Conservation (phyloP, 2,888 invertebrate genomes). For the Corbicula japonica region DNA sequence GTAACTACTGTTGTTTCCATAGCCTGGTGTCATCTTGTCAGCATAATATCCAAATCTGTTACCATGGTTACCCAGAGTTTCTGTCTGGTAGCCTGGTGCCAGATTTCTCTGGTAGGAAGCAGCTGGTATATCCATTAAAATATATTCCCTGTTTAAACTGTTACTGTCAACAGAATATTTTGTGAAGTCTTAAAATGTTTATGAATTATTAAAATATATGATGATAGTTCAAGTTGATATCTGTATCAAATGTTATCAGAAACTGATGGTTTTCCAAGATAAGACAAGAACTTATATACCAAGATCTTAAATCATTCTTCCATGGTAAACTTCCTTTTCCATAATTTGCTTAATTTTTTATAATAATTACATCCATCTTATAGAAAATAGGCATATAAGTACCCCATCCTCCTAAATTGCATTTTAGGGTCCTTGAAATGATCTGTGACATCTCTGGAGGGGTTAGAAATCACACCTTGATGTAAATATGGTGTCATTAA, state of each 20-base stretch:
- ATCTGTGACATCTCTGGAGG: constrained; percentile 42
- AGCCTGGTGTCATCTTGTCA: constrained; percentile 21
- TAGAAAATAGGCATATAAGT: constrained; percentile 11
- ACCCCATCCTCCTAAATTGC: constrained; percentile 19
- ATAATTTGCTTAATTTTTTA: constrained; percentile 22
- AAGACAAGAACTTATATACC: constrained; percentile 50
- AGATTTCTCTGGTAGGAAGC: constrained; percentile 28
- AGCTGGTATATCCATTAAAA: constrained; percentile 47
- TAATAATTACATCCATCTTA: constrained; percentile 30
- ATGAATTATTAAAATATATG: neutral
- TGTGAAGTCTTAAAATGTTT: constrained; percentile 1
- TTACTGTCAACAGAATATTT: neutral
- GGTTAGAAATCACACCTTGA: constrained; percentile 26
- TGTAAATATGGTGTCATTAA: constrained; percentile 32
- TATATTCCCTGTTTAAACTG: neutral
- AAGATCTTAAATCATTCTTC: constrained; percentile 19
- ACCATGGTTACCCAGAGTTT: neutral
- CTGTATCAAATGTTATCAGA: constrained; percentile 24
- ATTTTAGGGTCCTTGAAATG: constrained; percentile 30
- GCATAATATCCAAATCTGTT: constrained; percentile 12
- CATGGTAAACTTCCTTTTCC: constrained; percentile 21
- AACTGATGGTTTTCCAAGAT: constrained; percentile 49
- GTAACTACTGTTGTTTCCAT: constrained; percentile 26
- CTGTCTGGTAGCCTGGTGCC: constrained; percentile 2
- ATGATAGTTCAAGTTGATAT: neutral